phyloP scores from a whole-genome alignment of 2,888 invertebrate species.

The Thereva nobilitata region DNA sequence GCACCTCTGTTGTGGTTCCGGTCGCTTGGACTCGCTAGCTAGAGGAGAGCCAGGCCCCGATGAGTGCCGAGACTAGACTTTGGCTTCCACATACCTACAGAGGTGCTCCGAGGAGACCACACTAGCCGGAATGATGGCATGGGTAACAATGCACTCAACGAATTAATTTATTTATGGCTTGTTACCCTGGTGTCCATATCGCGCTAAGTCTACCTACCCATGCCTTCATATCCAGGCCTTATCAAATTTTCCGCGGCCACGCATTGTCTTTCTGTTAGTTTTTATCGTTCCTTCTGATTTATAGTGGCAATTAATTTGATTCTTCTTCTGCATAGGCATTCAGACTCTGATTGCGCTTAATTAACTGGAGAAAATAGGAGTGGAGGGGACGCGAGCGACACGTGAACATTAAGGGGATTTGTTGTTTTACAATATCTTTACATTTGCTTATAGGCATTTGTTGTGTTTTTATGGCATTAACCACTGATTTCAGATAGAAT shows the following conservation, averaged over 20 bases:
- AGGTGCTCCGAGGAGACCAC: slow-evolving; percentile 7
- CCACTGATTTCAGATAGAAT: too few relatives aligned
- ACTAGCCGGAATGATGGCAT: slow-evolving; percentile 12
- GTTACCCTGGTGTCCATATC: slow-evolving; percentile 31
- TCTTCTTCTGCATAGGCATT: neutral
- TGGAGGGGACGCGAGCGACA: too few relatives aligned
- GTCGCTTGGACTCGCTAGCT: slow-evolving; percentile 18
- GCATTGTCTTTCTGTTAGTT: slow-evolving; percentile 29
- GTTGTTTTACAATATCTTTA: too few relatives aligned
- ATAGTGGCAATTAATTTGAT: slow-evolving; percentile 25
- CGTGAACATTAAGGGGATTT: too few relatives aligned
- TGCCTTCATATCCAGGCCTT: slow-evolving; percentile 14
- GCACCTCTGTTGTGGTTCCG: slow-evolving; percentile 32
- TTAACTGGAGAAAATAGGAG: too few relatives aligned
- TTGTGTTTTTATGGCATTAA: too few relatives aligned
- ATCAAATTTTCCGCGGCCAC: slow-evolving; percentile 22
- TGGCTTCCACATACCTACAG: neutral
- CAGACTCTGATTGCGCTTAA: too few relatives aligned
- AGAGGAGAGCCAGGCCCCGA: slow-evolving; percentile 11
- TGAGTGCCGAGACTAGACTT: neutral
- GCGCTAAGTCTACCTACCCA: slow-evolving; percentile 16
- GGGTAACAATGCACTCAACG: slow-evolving; percentile 34
- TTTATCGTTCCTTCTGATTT: slow-evolving; percentile 22
- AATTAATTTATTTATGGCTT: slow-evolving; percentile 39
- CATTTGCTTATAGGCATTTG: too few relatives aligned